Base-by-base conservation (phyloP, 2,797 vertebrate genomes). In the Poeciliopsis presidionis region DNA sequence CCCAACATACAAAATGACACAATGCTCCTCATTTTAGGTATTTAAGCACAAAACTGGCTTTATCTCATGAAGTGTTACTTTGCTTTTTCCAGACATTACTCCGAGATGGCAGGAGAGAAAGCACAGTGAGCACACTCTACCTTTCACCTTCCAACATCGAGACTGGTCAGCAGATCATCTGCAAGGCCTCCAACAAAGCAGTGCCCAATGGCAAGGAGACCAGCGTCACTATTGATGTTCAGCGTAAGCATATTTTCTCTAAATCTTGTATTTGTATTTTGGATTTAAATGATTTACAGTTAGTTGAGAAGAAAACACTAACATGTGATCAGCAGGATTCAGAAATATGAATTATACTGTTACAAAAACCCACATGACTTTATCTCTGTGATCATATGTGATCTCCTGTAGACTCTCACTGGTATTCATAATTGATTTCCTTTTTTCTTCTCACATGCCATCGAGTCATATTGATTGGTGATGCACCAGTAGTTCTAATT, bases 191-290 rank as follows among this genome's bases (percentile, higher is more conserved):
- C 86, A 99, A 99, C 95, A 99, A 99, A 91, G 98, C 98, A 25
- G 94, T 98, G 63, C 97, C 98, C 25, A 95, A 95, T 0, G 98
- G 98, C 77, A 99, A 98, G 90, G 97, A 99, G 94, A 97, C 97
- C 4, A 97, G 97, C 0, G 97, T 99, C 93, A 99, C 97, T 28
- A 97, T 99, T 0, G 98, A 99, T 91, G 98, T 99, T 92, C 98
- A 99, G 76, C 98, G 98, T 99, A 94, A 99, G 98, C 94, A 39
- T 7, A 41, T n/a, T 51, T 28, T 28, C 16, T 72, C 30, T 72
- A 8, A 59, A 13, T 25, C 18, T 45, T 57, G 39, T 59, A 61
- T 49, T 45, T 22, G n/a, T 41, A 3, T 72, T 78, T 75, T 51
- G 7, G 43, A 3, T 12, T 49, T 25, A 72, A 72, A 72, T 30